Base-by-base conservation (phyloP, 2,888 invertebrate genomes). In the Meliscaeva auricollis region DNA sequence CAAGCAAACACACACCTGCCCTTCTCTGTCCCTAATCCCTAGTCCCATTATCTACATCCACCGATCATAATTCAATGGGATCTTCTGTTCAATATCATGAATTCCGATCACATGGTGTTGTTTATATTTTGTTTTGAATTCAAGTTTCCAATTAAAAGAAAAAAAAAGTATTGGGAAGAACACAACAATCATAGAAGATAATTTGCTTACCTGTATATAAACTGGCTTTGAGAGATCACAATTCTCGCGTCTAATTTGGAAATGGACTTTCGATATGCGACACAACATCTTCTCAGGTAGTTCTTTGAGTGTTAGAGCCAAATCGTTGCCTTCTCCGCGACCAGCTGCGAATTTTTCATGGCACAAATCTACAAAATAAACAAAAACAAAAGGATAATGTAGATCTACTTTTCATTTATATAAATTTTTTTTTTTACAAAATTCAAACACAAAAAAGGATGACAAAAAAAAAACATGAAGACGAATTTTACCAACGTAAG, bases 251-350 rank as follows among this genome's bases (percentile, higher is more conserved):
- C 87, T 90, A 26, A 94, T 93, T 35, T 89, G 89, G 88, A 94
- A 94, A 87, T 94, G 94, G 0, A 91, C 88, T 88, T 94, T 94
- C 48, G 94, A 94, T 46, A 94, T 92, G 2, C 92, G 91, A 9
- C 89, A 89, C 4, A 93, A 88, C 32, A 91, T 90, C 54, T 91
- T 91, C 32, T 90, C 75, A 3, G 90, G 90, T 41, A 93, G 83
- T 78, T 91, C 90, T 4, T 90, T 90, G 0, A 87, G 87, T 0
- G 90, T 91, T 3, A 93, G 87, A 69, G 88, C 88, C 66, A 93
- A 89, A 88, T 94, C 91, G 88, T 93, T 93, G 0, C 75, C 88
- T n/a, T 90, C 89, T 0, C 90, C 89, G 0, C 94, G 91, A 22
- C 94, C 94, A 26, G 93, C 90, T 9, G 91, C 90, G 85, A 93